Percentiles rank a stretch among this genome's conserved stretches.
phyloP scores from a whole-genome alignment of 2,797 vertebrate species.

The Micrastur ruficollis region DNA sequence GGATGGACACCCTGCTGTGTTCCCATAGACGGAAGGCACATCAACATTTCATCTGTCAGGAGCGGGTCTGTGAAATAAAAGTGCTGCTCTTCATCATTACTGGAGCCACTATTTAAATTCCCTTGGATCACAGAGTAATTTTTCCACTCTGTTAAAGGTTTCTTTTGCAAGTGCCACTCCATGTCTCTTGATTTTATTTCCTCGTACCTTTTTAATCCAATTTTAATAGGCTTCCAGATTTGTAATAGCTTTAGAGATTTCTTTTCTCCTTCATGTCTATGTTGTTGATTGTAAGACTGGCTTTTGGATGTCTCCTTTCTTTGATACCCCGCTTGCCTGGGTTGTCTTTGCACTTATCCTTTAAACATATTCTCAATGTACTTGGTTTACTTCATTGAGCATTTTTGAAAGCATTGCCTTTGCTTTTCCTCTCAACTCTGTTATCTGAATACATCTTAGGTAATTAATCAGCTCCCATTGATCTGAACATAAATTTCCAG shows the following conservation, averaged over 20 bases:
- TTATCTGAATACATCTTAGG: slow-evolving; percentile 75
- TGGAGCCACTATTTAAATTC: slow-evolving; percentile 33
- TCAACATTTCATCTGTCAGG: not conserved
- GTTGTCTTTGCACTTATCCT: slow-evolving; percentile 64
- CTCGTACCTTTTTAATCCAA: slow-evolving; percentile 68
- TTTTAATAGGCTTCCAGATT: slow-evolving; percentile 70
- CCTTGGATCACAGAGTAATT: slow-evolving; percentile 48
- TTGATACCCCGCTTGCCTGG: slow-evolving; percentile 62
- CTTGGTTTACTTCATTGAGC: slow-evolving; percentile 70
- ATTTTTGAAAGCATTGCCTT: slow-evolving; percentile 70
- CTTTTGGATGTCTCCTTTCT: slow-evolving; percentile 70
- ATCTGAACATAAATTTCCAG: slow-evolving; percentile 73
- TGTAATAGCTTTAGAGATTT: slow-evolving; percentile 71
- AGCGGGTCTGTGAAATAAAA: not conserved
- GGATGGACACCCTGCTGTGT: not conserved
- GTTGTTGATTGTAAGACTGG: slow-evolving; percentile 70
- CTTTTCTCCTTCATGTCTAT: slow-evolving; percentile 70
- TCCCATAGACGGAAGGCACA: not conserved
- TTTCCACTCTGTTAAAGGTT: slow-evolving; percentile 57
- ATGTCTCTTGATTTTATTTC: slow-evolving; percentile 71
- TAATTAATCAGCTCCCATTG: slow-evolving; percentile 76
- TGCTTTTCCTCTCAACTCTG: slow-evolving; percentile 67
- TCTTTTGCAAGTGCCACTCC: slow-evolving; percentile 58
- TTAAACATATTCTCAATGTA: slow-evolving; percentile 60
- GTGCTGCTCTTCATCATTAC: not conserved